Base-by-base conservation (phyloP, 2,888 invertebrate species). In the Thelaira solivaga region DNA sequence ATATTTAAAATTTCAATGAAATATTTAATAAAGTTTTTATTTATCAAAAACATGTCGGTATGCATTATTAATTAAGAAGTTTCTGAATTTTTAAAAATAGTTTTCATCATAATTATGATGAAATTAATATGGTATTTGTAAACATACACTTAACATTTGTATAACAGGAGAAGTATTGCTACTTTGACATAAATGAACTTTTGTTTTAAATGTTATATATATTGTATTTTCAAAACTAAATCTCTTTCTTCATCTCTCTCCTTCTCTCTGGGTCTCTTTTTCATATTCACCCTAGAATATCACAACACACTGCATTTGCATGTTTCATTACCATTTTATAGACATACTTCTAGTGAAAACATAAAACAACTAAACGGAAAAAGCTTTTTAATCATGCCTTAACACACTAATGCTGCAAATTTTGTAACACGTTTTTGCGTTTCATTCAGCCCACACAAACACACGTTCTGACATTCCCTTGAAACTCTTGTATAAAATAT, bases 351-450 rank as follows among this genome's bases (percentile, higher is more conserved):
- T 22, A 16, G n/a, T 8, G 10, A 26, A 49, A 34, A 34, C 31
- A 20, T 7, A 20, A 45, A 29, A 49, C 41, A 65, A 31, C n/a
- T 59, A 31, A 65, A 61, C 29, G 65, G 43, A 49, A 73, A 73
- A 74, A 78, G 78, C 74, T 78, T 74, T 77, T 69, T 55, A 61
- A 41, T 22, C 10, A 61, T 65, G 16, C 16, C 18, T 61, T 65
- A 59, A 61, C n/a, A n/a, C 69, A 69, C 41, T 53, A 20, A 13
- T 10, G 55, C 65, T 74, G 65, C 59, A 69, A 74, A 65, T 69
- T n/a, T 61, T 62, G 59, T 71, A 71, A 65, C 78, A 78, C 69
- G 74, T 71, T 74, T 78, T 74, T 51, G 57, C 47, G 13, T 72
- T 69, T 26, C 10, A 43, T 10, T 61, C 47, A 20, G 16, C 26